phyloP scores from a whole-genome alignment of 2,797 vertebrate genomes.

The Labeo calbasu region DNA sequence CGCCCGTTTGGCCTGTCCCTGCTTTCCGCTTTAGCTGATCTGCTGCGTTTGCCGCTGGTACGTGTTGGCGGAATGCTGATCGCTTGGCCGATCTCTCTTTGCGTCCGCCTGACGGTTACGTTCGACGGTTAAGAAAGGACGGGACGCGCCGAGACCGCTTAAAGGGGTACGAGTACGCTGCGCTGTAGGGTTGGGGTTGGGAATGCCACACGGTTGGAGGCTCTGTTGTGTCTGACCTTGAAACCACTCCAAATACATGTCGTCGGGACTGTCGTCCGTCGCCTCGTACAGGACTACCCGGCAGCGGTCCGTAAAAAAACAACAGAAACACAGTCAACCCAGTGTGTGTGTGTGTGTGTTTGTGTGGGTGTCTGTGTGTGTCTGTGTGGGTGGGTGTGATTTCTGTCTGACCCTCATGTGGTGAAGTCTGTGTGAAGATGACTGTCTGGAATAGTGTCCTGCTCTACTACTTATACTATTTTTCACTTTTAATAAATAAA shows the following conservation, averaged over 20 bases:
- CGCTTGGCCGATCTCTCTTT: background rate
- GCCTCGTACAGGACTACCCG: slow-evolving; percentile 80
- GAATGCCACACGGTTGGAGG: slow-evolving; percentile 58
- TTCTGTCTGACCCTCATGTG: background rate
- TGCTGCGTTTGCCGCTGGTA: no score
- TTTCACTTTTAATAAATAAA: background rate
- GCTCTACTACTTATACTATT: no score
- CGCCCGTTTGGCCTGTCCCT: no score
- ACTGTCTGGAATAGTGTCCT: background rate
- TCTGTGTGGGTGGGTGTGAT: no score
- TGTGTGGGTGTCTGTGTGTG: no score
- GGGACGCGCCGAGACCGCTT: slow-evolving; percentile 40
- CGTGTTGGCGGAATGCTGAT: no score
- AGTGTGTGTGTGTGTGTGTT: background rate
- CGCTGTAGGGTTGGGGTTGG: slow-evolving; percentile 25
- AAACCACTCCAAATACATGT: slow-evolving; percentile 84
- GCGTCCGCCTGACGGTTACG: background rate
- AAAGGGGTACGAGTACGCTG: slow-evolving; percentile 28
- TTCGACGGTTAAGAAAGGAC: background rate
- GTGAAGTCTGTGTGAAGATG: background rate
- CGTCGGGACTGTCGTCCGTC: slow-evolving; percentile 81
- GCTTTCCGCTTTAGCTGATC: no score
- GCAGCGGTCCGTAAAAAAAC: slow-evolving; percentile 69
- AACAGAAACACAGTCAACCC: slow-evolving; percentile 65
- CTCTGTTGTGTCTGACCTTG: slow-evolving; percentile 78